Base-by-base conservation (phyloP, 1,140 invertebrate genomes). In the Phymorhynchus buccinoides region DNA sequence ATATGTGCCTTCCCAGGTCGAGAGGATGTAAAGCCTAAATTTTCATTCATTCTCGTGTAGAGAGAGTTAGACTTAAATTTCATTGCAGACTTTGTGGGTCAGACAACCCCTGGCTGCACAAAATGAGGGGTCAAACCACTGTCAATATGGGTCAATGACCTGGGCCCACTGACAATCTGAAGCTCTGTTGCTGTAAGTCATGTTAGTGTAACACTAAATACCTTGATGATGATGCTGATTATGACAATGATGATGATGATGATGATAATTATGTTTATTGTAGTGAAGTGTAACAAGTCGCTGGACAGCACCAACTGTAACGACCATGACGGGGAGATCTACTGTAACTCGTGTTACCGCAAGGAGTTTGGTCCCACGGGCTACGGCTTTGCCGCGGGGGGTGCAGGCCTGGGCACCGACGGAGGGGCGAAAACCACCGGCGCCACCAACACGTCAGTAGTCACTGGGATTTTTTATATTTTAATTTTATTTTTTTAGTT, bases 281-380 rank as follows among this genome's bases (percentile, higher is more conserved):
- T 85, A 93, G 92, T 79, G 42, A 95, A 97, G 86, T 99, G 98
- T 94, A 96, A 96, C 90, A 97, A 97, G 93, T 96, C 97, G 87
- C 94, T 99, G 90, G 98, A 99, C 94, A 97, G 96, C 90, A 98
- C 97, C 88, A 98, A 97, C 91, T 95, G 97, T 86, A 97, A 97
- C 91, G 98, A 99, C 90, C 98, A 98, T 86, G 97, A 98, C 92
- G 96, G 96, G 85, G 97, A 99, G 91, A 97, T 99, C 89, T 99
- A 97, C 94, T 99, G 98, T 94, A 96, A 96, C 90, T 95, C 96
- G 83, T 99, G 98, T 94, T 98, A 99, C 94, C 96, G 96, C 77
- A 95, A 96, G 88, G 96, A 97, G 92, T 99, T 96, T 93, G 98
- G 98, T 77, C 97, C 97, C 22, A 68, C 77, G n/a, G 42, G 73